Conservation (phyloP, 2,888 invertebrate species). For the Unio delphinus region DNA sequence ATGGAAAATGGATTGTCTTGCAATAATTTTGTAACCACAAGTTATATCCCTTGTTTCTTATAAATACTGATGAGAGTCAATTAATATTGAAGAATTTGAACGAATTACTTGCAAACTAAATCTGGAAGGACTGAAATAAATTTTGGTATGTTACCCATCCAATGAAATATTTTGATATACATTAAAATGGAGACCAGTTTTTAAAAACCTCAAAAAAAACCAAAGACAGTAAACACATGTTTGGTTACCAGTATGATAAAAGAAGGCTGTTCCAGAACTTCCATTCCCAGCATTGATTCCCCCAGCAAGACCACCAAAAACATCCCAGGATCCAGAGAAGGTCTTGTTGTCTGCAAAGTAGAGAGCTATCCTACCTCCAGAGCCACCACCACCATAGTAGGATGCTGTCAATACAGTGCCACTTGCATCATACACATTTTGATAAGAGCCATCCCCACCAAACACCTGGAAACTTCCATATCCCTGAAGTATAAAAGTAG, state of each 20-base stretch:
- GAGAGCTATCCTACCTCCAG: conserved; percentile 56
- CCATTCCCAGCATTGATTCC: conserved; percentile 35
- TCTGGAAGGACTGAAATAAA: too few relatives aligned
- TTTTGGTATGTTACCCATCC: too few relatives aligned
- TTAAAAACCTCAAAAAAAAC: too few relatives aligned
- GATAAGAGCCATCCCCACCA: conserved; percentile 44
- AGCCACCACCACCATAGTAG: conserved; percentile 37
- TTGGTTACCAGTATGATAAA: conserved; percentile 52
- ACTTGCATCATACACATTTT: neutral
- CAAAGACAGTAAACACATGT: neutral
- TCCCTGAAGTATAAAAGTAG: conserved; percentile 32
- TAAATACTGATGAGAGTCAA: too few relatives aligned
- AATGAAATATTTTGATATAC: too few relatives aligned
- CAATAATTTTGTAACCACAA: too few relatives aligned
- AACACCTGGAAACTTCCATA: conserved; percentile 51
- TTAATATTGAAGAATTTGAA: too few relatives aligned
- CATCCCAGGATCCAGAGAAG: conserved; percentile 50
- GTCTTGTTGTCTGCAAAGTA: conserved; percentile 53
- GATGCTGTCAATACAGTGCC: neutral
- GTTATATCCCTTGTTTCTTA: too few relatives aligned
- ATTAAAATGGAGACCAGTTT: too few relatives aligned
- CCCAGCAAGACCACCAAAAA: conserved; percentile 45
- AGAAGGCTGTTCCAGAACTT: conserved; percentile 54
- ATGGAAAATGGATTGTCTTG: too few relatives aligned
- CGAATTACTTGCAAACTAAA: too few relatives aligned